These are phyloP conservation scores for Ceratina calcarata DNA, from an alignment of 1,140 invertebrate species.

Conservation along the genomic window DNA sequence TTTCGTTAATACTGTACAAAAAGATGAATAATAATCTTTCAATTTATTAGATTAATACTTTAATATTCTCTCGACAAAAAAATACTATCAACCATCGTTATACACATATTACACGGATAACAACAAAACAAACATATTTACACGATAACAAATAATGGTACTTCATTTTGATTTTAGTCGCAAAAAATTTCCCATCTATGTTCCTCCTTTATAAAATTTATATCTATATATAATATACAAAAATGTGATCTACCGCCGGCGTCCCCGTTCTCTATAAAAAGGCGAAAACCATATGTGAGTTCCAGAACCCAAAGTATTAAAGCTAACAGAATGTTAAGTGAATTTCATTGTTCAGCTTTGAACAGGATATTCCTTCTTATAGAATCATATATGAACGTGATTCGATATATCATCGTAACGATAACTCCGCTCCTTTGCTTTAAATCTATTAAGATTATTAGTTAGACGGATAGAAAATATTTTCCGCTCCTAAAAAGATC, in stretches of 20 bases:
- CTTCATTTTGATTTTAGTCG: conserved; percentile 4
- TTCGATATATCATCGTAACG: not conserved
- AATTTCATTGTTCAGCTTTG: not conserved
- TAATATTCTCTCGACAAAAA: conserved; percentile 28
- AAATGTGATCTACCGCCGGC: not conserved
- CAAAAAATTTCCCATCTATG: not conserved
- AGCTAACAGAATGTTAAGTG: conserved; percentile 15
- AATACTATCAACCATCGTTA: conserved; percentile 37
- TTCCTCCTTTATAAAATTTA: conserved; percentile 22
- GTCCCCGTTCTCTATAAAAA: not conserved
- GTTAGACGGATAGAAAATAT: conserved; percentile 34
- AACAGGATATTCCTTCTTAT: not conserved
- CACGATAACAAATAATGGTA: conserved; percentile 38
- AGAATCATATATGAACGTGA: conserved; percentile 8
- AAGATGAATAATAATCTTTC: conserved; percentile 15
- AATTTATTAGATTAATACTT: conserved; percentile 17
- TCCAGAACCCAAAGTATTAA: not conserved
- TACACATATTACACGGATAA: conserved; percentile 35
- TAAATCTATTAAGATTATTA: not conserved
- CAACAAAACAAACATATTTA: conserved; percentile 42
- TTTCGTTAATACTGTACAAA: not conserved
- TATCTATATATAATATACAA: conserved; percentile 16
- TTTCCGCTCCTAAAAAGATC: not conserved
- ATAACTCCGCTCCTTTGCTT: too few relatives aligned
- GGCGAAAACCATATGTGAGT: not conserved